phyloP scores from a whole-genome alignment of 2,797 vertebrate species.

The Leptodactylus fallax region DNA sequence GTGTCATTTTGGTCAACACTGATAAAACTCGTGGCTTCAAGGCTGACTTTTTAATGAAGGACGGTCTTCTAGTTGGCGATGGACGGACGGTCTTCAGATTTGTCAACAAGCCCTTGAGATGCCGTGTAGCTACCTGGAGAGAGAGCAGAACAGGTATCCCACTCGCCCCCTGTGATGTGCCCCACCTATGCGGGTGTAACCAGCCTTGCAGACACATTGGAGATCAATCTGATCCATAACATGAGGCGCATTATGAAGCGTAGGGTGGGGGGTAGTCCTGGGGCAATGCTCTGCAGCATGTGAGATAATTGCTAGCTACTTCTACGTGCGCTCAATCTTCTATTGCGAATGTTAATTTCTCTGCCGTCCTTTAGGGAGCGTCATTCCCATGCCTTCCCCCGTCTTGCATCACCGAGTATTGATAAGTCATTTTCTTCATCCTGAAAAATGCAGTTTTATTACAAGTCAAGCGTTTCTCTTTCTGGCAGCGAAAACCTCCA shows the following conservation, averaged over 20 bases:
- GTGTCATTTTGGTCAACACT: too few relatives aligned
- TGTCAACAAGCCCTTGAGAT: too few relatives aligned
- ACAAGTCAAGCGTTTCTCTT: conserved; percentile 1
- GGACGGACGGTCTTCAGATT: too few relatives aligned
- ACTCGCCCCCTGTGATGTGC: too few relatives aligned
- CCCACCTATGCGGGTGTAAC: too few relatives aligned
- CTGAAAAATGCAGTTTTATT: conserved; percentile 23
- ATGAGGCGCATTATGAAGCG: background rate
- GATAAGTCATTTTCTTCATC: conserved; percentile 2
- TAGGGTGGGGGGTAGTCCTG: background rate
- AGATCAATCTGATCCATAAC: background rate
- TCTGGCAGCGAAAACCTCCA: background rate
- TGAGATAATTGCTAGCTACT: background rate
- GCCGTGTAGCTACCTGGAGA: too few relatives aligned
- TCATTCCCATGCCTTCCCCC: background rate
- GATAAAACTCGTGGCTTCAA: too few relatives aligned
- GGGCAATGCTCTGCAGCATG: background rate
- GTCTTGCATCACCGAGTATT: conserved; percentile 13
- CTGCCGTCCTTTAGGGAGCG: background rate
- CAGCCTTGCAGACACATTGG: background rate
- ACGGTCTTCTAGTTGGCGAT: too few relatives aligned
- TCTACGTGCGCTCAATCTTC: background rate
- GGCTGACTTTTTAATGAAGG: too few relatives aligned
- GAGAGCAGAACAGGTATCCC: too few relatives aligned
- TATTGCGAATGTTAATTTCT: background rate